Evolutionary conservation across 2,113 vertebrate species (phyloP), one percentile per base, ranked within the genome.

Genomic region (Neogobius melanostomus): DNA sequence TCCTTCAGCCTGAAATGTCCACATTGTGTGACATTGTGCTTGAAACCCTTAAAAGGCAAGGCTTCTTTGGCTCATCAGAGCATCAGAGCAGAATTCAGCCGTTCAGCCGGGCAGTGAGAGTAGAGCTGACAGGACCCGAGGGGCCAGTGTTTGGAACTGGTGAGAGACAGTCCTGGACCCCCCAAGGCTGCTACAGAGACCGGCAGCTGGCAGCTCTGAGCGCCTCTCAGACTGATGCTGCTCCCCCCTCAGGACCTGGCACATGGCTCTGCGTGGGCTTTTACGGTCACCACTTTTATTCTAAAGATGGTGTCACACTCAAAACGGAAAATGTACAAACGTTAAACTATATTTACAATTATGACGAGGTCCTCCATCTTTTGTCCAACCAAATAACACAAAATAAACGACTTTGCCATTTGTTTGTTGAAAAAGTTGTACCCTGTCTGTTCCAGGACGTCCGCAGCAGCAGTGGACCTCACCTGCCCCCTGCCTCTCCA

Each of bases 401-500:
- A 21, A 21, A 21, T 21, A 21, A 21, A 21, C 21, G n/a, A 28
- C 28, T 28, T 28, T 36, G 3, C 28, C 28, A 36, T 36, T 36
- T 36, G 28, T 36, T 36, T 36, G 28, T 36, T 36, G 28, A 36
- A 36, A 36, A 47, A 50, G 49, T 12, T 11, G 49, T 4, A 51
- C 49, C 8, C 1, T n/a, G 42, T 61, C 4, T 60, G 12, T 61
- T 61, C 7, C 91, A 97, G 96, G 95, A 95, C 91, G 94, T 93
- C 85, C 91, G 64, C 46, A 64, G 62, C 81, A 90, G 92, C 91
- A 65, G 50, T 47, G 94, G 93, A 93, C 93, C 91, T 82, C 93
- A 65, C 54, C 81, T 94, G 91, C 94, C 93, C 85, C 85, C 93
- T 87, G 92, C 94, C 84, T 93, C 95, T 76, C 94, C 95, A 64